These are phyloP conservation scores for Heptranchias perlo DNA, from an alignment of 2,113 vertebrate species.

Conservation along the genomic window DNA sequence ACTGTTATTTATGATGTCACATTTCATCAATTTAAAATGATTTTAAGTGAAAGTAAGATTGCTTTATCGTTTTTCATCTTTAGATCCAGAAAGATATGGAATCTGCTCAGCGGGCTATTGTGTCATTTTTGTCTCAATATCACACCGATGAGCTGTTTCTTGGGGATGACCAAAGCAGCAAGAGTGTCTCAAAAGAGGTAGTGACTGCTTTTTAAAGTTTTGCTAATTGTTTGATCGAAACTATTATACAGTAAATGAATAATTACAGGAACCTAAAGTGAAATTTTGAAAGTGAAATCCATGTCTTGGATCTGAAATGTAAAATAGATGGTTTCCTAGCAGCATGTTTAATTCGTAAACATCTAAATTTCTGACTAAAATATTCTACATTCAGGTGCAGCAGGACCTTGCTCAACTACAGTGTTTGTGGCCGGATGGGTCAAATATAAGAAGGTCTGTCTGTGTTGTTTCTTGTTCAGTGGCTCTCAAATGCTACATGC, in stretches of 20 bases:
- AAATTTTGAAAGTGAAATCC: not conserved
- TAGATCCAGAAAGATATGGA: constrained; percentile 16
- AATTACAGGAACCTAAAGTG: not conserved
- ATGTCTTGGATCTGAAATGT: not conserved
- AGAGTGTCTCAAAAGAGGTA: constrained; percentile 26
- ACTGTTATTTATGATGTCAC: not conserved
- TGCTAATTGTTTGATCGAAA: not conserved
- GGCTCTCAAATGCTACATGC: constrained; percentile 30
- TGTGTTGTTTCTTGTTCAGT: constrained; percentile 43
- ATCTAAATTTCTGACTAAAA: not conserved
- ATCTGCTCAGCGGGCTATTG: constrained; percentile 4
- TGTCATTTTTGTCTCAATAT: not conserved
- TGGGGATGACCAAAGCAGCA: not conserved
- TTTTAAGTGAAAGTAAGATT: not conserved
- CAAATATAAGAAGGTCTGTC: constrained; percentile 39
- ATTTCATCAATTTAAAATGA: not conserved
- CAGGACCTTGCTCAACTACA: constrained; percentile 35
- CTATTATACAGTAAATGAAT: not conserved
- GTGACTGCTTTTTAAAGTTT: not conserved
- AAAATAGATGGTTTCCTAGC: not conserved
- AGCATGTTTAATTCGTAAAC: not conserved
- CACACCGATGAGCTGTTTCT: too few species aligned
- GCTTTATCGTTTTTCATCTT: not conserved
- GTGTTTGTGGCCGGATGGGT: not conserved
- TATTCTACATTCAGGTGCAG: constrained; percentile 22